A percentile compares a stretch with the other conserved stretches of the same genome.
Conservation (phyloP, 2,888 invertebrate genomes). For the Xestia c-nigrum region DNA sequence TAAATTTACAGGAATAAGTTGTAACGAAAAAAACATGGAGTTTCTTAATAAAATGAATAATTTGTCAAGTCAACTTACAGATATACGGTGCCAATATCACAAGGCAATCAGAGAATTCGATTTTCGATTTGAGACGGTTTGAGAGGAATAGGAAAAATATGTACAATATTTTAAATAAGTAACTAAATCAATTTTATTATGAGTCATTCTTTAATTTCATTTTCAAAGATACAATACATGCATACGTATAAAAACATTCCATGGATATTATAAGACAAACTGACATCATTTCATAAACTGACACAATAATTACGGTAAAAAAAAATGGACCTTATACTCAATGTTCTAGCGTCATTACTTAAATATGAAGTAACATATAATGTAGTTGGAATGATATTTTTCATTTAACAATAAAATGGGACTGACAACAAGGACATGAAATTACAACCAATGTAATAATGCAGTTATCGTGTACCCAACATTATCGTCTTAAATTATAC, state of each 20-base stretch:
- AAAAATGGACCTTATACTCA: slow-evolving; percentile 51
- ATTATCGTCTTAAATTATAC: background rate
- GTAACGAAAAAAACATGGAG: slow-evolving; percentile 31
- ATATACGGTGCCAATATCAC: slow-evolving; percentile 58
- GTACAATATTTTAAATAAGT: background rate
- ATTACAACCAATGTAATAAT: slow-evolving; percentile 16
- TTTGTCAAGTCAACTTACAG: slow-evolving; percentile 53
- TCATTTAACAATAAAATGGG: slow-evolving; percentile 35
- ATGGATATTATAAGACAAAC: slow-evolving; percentile 20
- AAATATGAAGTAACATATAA: slow-evolving; percentile 55
- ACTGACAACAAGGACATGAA: slow-evolving; percentile 15
- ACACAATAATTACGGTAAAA: slow-evolving; percentile 16
- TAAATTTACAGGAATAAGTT: slow-evolving; percentile 18
- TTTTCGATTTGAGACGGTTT: background rate
- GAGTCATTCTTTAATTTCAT: slow-evolving; percentile 53
- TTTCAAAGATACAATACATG: slow-evolving; percentile 38
- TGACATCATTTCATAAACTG: slow-evolving; percentile 29
- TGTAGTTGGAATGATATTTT: slow-evolving; percentile 71
- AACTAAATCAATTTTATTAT: background rate
- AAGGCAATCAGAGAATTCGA: slow-evolving; percentile 48
- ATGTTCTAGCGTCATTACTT: slow-evolving; percentile 70
- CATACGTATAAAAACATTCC: slow-evolving; percentile 53
- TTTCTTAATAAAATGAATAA: slow-evolving; percentile 52
- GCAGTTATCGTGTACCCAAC: background rate
- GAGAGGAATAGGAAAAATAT: background rate